phyloP scores from a whole-genome alignment of 2,113 vertebrate genomes.

The Caranx ignobilis region DNA sequence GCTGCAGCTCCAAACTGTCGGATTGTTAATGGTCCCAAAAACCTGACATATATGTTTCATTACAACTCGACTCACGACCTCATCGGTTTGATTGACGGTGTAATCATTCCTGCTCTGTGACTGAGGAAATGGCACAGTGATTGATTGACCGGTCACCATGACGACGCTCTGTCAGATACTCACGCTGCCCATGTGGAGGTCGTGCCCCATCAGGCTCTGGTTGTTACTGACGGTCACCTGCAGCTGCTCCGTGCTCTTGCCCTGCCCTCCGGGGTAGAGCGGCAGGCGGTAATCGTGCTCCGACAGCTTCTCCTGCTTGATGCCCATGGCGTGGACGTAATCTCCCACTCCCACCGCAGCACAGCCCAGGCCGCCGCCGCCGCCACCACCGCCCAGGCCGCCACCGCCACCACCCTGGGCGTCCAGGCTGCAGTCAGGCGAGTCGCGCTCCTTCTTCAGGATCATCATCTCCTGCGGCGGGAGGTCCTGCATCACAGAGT shows the following conservation, averaged over 20 bases:
- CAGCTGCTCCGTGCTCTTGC: constrained; percentile 84
- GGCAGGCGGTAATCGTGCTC: constrained; percentile 91
- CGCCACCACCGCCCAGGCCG: constrained; percentile 47
- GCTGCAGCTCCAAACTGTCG: too few species aligned
- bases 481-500: constrained; percentile 88
- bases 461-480: constrained; percentile 92
- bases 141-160: too few species aligned
- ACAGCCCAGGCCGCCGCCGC: constrained; percentile 51
- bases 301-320: constrained; percentile 95
- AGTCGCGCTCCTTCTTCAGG: constrained; percentile 94
- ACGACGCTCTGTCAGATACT: constrained; percentile 48
- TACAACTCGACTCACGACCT: too few species aligned
- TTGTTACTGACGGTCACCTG: constrained; percentile 86
- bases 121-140: too few species aligned
- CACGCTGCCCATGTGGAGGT: constrained; percentile 88
- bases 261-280: constrained; percentile 83
- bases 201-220: constrained; percentile 89
- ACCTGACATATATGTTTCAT: too few species aligned
- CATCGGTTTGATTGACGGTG: too few species aligned
- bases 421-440: constrained; percentile 86
- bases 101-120: too few species aligned
- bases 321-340: constrained; percentile 91
- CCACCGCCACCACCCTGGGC: constrained; percentile 58
- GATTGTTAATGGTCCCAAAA: too few species aligned
- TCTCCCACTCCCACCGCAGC: constrained; percentile 60